Base-by-base conservation (phyloP, 2,113 vertebrate species). In the Osmerus eperlanus region DNA sequence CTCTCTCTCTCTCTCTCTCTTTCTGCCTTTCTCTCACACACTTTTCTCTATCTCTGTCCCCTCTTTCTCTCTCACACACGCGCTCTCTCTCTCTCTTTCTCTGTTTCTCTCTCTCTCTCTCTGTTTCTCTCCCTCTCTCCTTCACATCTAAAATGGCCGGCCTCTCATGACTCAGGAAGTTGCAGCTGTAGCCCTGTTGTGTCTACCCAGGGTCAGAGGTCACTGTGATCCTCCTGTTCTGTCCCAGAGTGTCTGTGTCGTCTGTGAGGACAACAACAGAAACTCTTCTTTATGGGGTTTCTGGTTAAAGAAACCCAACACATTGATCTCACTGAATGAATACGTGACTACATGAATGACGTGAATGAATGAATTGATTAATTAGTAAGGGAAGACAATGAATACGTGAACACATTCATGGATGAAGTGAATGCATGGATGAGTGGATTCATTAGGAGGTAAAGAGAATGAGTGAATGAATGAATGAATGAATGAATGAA, bases 131-230 rank as follows among this genome's bases (percentile, higher is more conserved):
- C 25, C 8, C 58, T 21, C n/a, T 19, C 58, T 60, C 58, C 58
- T n/a, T 21, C 58, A 60, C 21, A 60, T 21, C 58, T 9, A 19
- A 18, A 6, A 54, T 2, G 7, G 52, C 58, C 36, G 56, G 19
- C 28, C 67, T 29, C 66, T 55, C 60, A 55, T 36, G 61, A 36
- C n/a, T 70, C 72, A 77, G 85, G 87, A 89, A 84, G 84, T 61
- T 83, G 82, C 87, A 90, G 87, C 87, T 89, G 86, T 78, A 77
- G 80, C 72, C 53, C 13, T 86, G 85, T 89, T 89, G 63, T 75
- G 83, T 85, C 85, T 87, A 81, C 67, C 67, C 72, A 65, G 76
- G 81, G 75, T 78, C 47, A 77, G 14, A 3, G 77, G 64, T 79
- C 76, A 67, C 4, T 52, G 5, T 28, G 55, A 65, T 77, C 81